Base-by-base conservation (phyloP, 2,797 vertebrate species). In the Tadarida brasiliensis region DNA sequence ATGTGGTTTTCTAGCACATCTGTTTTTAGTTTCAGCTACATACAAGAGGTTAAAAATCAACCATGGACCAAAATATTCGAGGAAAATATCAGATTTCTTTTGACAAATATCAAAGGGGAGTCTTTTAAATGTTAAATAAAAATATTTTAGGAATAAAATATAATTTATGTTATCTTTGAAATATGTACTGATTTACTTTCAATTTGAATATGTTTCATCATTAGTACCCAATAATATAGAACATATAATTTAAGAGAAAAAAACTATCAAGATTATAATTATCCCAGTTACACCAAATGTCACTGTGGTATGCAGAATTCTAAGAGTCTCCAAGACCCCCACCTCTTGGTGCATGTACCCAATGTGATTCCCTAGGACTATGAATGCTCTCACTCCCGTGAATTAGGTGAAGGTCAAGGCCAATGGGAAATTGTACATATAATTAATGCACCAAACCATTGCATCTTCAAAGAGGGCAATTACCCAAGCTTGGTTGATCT, bases 1-100 rank as follows among this genome's bases (percentile, higher is more conserved):
- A 71, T 76, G 22, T 86, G 59, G 0, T 83, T 76, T 97, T 81
- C 28, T 33, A 65, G 28, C 30, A 95, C 22, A 87, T 88, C 56
- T 95, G 33, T 86, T 93, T 97, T 91, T 95, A 94, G 44, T 91
- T 90, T 44, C 19, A 93, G 80, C 54, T 93, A 94, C 80, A 91
- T 89, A 54, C 3, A 94, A 84, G 33, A 91, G 74, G 44, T 39
- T 94, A 84, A 93, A 94, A 91, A 94, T 57, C 87, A 96, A 44
- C 16, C 26, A 80, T 56, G 28, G 16, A 12, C 67, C 7, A 91
- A 91, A 89, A 61, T 67, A 94, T 33, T 93, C 24, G 65, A 91
- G 56, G 24, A 47, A 61, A 78, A 59, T 63, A 12, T 39, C 4
- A 49, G 4, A 16, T 92, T 95, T 67, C 33, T 35, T 83, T 93